Evolutionary conservation across 1,140 invertebrate species (phyloP).

Genomic region (Orius laevigatus): DNA sequence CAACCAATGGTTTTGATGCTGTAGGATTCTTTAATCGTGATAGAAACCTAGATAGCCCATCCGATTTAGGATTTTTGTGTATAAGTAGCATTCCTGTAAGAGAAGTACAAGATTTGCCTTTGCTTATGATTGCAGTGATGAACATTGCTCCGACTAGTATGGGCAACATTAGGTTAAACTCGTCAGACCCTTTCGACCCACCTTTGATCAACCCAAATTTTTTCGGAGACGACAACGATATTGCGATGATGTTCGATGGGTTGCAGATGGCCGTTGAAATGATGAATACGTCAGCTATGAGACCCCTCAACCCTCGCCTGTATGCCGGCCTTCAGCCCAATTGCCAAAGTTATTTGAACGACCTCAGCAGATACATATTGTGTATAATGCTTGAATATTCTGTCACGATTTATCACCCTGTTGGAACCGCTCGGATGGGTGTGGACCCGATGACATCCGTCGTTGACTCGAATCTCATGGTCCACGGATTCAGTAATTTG

Average conservation of each 20-base stretch:
- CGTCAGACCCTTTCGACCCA: conserved; percentile 39
- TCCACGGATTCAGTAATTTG: conserved; percentile 5
- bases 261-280: too few relatives aligned
- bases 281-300: too few relatives aligned
- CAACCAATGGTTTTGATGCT: neutral
- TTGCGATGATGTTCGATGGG: neutral
- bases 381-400: neutral
- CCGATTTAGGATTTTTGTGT: too few relatives aligned
- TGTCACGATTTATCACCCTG: conserved; percentile 53
- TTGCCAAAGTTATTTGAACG: too few relatives aligned
- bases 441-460: conserved; percentile 27
- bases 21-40: neutral
- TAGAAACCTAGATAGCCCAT: too few relatives aligned
- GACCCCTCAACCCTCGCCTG: too few relatives aligned
- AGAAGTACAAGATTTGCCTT: too few relatives aligned
- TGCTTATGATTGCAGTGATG: too few relatives aligned
- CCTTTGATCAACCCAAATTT: conserved; percentile 66
- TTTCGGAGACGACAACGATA: conserved; percentile 40
- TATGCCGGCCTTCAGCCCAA: too few relatives aligned
- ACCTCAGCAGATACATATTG: too few relatives aligned
- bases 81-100: too few relatives aligned
- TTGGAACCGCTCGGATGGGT: conserved; percentile 61
- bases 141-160: conserved; percentile 33
- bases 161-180: conserved; percentile 29
- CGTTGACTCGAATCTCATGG: conserved; percentile 25